A percentile compares a stretch with the other conserved stretches of the same genome.
Conservation (phyloP, 2,113 vertebrate species). For the Dunckerocampus dactyliophorus region DNA sequence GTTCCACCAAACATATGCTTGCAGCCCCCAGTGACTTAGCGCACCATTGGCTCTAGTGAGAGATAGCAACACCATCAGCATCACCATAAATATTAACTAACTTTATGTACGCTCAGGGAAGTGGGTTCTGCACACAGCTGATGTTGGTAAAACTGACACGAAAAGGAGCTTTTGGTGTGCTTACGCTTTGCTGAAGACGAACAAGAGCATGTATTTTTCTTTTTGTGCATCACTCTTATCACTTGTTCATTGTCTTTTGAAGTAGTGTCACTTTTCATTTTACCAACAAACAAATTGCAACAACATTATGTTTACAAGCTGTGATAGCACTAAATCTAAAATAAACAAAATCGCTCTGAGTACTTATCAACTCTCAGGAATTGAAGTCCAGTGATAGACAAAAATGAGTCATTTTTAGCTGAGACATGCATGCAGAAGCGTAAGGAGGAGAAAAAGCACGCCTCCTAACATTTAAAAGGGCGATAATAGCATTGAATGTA, state of each 20-base stretch:
- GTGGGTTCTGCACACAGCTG: no score
- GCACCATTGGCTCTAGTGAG: no score
- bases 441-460: neutral
- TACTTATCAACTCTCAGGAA: constrained; percentile 14
- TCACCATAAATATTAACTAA: no score
- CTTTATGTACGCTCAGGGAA: no score
- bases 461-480: constrained; percentile 4
- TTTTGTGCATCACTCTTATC: constrained; percentile 3
- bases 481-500: constrained; percentile 10
- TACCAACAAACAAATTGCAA: neutral
- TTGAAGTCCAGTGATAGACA: constrained; percentile 16
- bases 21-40: no score
- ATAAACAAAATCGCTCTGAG: no score
- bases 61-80: no score
- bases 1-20: no score
- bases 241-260: neutral
- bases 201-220: constrained; percentile 8
- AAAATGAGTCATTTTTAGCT: constrained; percentile 12
- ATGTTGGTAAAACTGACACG: no score
- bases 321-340: constrained; percentile 11
- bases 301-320: constrained; percentile 1
- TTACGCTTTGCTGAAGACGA: constrained; percentile 32
- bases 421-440: neutral
- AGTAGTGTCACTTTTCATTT: neutral
- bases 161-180: no score